phyloP scores from a whole-genome alignment of 2,888 invertebrate species.

The Rhingia rostrata region DNA sequence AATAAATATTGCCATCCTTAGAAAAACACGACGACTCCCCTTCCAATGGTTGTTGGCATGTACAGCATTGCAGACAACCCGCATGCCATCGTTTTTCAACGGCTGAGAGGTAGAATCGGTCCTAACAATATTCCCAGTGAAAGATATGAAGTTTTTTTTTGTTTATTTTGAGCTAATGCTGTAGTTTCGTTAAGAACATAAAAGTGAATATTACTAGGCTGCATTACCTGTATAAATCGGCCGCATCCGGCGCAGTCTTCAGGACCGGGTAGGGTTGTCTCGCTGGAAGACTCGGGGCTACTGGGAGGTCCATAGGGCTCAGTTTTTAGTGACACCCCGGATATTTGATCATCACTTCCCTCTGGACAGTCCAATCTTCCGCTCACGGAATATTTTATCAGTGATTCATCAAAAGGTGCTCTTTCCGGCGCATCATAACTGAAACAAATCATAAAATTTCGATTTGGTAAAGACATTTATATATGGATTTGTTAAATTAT shows the following conservation, averaged over 20 bases:
- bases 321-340: constrained; percentile 82
- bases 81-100: constrained; percentile 97
- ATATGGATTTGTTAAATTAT: too few species aligned
- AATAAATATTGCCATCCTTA: constrained; percentile 95
- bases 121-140: constrained; percentile 82
- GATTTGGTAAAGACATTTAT: too few species aligned
- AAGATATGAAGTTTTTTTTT: constrained; percentile 58
- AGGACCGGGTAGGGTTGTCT: constrained; percentile 80
- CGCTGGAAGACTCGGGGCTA: constrained; percentile 83
- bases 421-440: constrained; percentile 82
- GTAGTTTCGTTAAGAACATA: constrained; percentile 54
- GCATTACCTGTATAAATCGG: constrained; percentile 87
- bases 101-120: constrained; percentile 95
- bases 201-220: constrained; percentile 38
- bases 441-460: constrained; percentile 28
- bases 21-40: constrained; percentile 96
- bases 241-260: constrained; percentile 94
- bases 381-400: constrained; percentile 81
- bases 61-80: constrained; percentile 94
- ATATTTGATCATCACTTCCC: constrained; percentile 80
- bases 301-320: constrained; percentile 82
- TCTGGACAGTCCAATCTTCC: constrained; percentile 81
- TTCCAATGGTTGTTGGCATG: constrained; percentile 94
- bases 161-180: constrained; percentile 64
- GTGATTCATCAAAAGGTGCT: constrained; percentile 81